A percentile compares a stretch with the other conserved stretches of the same genome.
Evolutionary conservation across 2,113 vertebrate species (phyloP).

Genomic region (Oreocharis arfaki): DNA sequence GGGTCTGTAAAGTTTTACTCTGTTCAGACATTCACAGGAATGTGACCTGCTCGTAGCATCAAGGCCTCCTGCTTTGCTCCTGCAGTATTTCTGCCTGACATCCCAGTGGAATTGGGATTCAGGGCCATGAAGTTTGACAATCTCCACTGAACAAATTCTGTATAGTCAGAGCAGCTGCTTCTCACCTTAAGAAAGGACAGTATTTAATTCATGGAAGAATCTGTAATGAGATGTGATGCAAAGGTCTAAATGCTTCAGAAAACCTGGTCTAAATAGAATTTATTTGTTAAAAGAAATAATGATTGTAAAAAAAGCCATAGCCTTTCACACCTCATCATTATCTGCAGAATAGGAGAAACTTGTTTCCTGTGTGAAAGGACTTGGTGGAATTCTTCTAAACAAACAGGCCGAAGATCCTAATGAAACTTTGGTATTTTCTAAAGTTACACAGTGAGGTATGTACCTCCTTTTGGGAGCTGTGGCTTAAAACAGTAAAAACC

Average conservation of each 20-base stretch:
- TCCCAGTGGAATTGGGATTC: background rate
- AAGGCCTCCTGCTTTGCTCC: background rate
- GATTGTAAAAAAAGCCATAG: background rate
- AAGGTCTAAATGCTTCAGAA: background rate
- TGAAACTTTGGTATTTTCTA: background rate
- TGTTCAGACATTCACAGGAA: background rate
- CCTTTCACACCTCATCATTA: background rate
- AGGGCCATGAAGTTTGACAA: background rate
- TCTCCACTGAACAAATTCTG: background rate
- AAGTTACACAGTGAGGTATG: background rate
- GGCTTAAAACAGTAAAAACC: background rate
- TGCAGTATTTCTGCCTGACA: background rate
- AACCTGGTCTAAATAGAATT: background rate
- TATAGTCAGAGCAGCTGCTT: background rate
- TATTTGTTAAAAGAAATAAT: background rate
- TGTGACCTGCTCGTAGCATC: background rate
- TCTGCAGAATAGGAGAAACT: background rate
- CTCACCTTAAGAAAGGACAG: background rate
- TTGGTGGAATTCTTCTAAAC: background rate
- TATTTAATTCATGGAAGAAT: background rate
- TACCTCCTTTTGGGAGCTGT: background rate
- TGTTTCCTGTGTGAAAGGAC: background rate
- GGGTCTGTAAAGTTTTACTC: background rate
- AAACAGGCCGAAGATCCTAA: background rate
- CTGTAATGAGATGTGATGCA: background rate